Evolutionary conservation across 1,140 invertebrate species (phyloP).

Genomic region (Habropoda laboriosa): DNA sequence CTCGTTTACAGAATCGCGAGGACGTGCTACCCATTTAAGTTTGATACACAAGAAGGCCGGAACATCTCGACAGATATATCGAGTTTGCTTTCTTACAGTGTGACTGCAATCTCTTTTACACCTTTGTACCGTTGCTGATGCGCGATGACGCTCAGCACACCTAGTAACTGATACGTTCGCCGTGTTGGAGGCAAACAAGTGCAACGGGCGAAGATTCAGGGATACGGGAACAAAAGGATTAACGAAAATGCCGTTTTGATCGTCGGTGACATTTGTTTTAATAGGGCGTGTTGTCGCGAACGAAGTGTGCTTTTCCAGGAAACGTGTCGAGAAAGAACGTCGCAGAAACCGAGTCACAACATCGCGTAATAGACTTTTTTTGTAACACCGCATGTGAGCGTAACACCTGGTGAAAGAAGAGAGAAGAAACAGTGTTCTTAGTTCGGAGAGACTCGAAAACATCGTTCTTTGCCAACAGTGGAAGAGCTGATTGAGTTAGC

Average conservation of each 20-base stretch:
- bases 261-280: not conserved
- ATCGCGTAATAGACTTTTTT: not conserved
- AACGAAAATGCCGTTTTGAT: not conserved
- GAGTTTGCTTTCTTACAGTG: not conserved
- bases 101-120: not conserved
- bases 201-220: too few relatives aligned
- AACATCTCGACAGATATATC: not conserved
- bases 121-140: not conserved
- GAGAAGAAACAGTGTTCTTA: slow-evolving; percentile 3
- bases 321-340: not conserved
- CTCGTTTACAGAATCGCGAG: slow-evolving; percentile 57
- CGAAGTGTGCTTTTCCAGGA: not conserved
- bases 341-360: too few relatives aligned
- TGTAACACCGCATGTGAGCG: not conserved
- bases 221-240: not conserved
- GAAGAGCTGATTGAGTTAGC: not conserved
- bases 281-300: not conserved
- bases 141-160: not conserved
- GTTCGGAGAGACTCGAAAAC: not conserved
- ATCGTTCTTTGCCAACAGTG: not conserved
- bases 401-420: not conserved
- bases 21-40: slow-evolving; percentile 40
- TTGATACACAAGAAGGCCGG: slow-evolving; percentile 23
- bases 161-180: not conserved
- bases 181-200: too few relatives aligned